Conservation (phyloP, 2,888 invertebrate species). For the Tetropium fuscum region DNA sequence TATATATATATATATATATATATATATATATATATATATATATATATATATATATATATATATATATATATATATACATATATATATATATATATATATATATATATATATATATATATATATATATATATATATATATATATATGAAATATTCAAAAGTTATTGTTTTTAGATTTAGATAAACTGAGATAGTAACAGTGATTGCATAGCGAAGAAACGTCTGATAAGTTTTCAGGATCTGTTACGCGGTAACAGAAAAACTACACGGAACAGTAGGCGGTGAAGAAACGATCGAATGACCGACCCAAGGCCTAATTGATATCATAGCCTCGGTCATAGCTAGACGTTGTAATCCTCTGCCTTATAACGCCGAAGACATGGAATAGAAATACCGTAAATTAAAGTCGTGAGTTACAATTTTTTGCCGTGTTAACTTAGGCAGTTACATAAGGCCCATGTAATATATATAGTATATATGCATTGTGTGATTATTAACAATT, state of each 20-base stretch:
- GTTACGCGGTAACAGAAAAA: not conserved
- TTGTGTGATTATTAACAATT: conserved; percentile 18
- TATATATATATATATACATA: too few relatives aligned
- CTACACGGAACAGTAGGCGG: conserved; percentile 6
- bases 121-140: too few relatives aligned
- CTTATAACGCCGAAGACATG: conserved; percentile 2
- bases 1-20: too few relatives aligned
- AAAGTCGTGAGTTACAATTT: conserved; percentile 9
- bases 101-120: too few relatives aligned
- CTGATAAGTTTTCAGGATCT: not conserved
- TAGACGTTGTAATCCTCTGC: conserved; percentile 1
- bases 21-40: too few relatives aligned
- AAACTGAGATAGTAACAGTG: too few relatives aligned
- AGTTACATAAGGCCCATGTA: conserved; percentile 15
- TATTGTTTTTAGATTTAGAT: too few relatives aligned
- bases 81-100: too few relatives aligned
- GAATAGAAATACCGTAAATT: conserved; percentile 7
- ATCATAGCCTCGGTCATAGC: conserved; percentile 2
- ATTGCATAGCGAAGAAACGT: too few relatives aligned
- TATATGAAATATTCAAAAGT: too few relatives aligned
- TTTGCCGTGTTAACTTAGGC: conserved; percentile 1
- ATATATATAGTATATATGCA: not conserved
- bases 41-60: too few relatives aligned
- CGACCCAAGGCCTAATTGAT: conserved; percentile 4
- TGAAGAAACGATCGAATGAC: conserved; percentile 1